A percentile compares a stretch with the other conserved stretches of the same genome.
phyloP scores from a whole-genome alignment of 1,140 invertebrate species.

The Saccostrea echinata region DNA sequence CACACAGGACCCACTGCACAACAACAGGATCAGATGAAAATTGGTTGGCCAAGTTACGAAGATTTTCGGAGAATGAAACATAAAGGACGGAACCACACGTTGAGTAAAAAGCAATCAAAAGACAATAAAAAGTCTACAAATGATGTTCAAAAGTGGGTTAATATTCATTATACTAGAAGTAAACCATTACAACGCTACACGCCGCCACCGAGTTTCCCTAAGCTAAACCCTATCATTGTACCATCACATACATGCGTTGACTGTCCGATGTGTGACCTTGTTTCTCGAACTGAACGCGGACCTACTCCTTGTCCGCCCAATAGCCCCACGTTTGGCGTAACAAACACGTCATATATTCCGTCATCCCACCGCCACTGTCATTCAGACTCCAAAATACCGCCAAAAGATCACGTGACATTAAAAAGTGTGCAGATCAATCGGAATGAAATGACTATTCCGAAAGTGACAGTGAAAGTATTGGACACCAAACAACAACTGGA shows the following conservation, averaged over 20 bases:
- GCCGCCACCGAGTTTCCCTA: slow-evolving; percentile 45
- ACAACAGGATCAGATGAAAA: background rate
- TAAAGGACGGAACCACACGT: slow-evolving; percentile 20
- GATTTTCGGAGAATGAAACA: slow-evolving; percentile 53
- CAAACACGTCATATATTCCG: background rate
- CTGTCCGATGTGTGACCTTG: slow-evolving; percentile 64
- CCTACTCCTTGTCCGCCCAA: slow-evolving; percentile 61
- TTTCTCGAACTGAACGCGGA: slow-evolving; percentile 43
- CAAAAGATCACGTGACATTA: background rate
- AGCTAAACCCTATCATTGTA: slow-evolving; percentile 64
- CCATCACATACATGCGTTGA: slow-evolving; percentile 65
- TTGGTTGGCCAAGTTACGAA: slow-evolving; percentile 51
- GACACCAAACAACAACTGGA: slow-evolving; percentile 37
- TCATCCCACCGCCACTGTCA: background rate
- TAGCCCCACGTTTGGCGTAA: slow-evolving; percentile 52
- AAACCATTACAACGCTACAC: slow-evolving; percentile 60
- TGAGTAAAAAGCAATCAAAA: background rate
- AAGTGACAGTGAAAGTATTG: slow-evolving; percentile 38
- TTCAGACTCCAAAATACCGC: background rate
- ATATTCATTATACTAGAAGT: slow-evolving; percentile 34
- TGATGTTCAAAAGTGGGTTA: slow-evolving; percentile 43
- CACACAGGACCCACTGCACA: slow-evolving; percentile 44
- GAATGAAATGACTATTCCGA: slow-evolving; percentile 28
- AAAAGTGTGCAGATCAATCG: background rate
- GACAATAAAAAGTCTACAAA: slow-evolving; percentile 21